Conservation (phyloP, 2,888 invertebrate species). For the Hirtodrosophila histrioides region DNA sequence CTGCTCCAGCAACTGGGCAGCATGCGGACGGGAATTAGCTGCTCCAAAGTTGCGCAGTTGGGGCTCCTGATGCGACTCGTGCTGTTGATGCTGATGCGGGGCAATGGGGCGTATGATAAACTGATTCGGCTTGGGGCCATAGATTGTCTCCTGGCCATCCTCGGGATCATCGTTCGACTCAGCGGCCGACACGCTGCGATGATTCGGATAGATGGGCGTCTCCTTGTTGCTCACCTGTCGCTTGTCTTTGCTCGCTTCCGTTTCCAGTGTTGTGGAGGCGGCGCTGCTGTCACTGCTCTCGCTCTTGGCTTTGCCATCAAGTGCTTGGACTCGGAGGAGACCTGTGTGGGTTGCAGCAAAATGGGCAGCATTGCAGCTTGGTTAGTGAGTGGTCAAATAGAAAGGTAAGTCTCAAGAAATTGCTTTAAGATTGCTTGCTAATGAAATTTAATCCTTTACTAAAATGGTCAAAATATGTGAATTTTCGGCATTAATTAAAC, state of each 20-base stretch:
- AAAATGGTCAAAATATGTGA: no score
- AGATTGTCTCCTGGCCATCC: conserved; percentile 83
- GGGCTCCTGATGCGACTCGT: conserved; percentile 79
- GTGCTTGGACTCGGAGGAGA: conserved; percentile 54
- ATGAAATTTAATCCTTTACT: no score
- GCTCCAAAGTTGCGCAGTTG: conserved; percentile 82
- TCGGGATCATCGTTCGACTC: conserved; percentile 80
- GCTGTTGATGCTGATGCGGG: conserved; percentile 80
- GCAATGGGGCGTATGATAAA: conserved; percentile 83
- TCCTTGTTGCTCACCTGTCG: conserved; percentile 82
- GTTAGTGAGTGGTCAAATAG: conserved; percentile 1
- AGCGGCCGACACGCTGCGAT: conserved; percentile 65
- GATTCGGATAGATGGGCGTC: conserved; percentile 81
- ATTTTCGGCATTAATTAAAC: no score
- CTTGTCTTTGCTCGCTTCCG: conserved; percentile 81
- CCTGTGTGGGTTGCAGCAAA: conserved; percentile 43
- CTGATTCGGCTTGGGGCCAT: conserved; percentile 82
- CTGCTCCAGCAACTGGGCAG: conserved; percentile 81
- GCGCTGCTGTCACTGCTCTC: conserved; percentile 35
- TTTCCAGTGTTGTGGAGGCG: conserved; percentile 45
- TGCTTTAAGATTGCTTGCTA: no score
- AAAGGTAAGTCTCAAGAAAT: conserved; percentile 1
- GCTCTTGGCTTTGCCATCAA: conserved; percentile 66
- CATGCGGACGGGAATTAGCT: conserved; percentile 79
- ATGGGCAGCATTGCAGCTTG: not conserved